A percentile compares a stretch with the other conserved stretches of the same genome.
phyloP scores from a whole-genome alignment of 2,888 invertebrate species.

The Epirrhoe tristata region DNA sequence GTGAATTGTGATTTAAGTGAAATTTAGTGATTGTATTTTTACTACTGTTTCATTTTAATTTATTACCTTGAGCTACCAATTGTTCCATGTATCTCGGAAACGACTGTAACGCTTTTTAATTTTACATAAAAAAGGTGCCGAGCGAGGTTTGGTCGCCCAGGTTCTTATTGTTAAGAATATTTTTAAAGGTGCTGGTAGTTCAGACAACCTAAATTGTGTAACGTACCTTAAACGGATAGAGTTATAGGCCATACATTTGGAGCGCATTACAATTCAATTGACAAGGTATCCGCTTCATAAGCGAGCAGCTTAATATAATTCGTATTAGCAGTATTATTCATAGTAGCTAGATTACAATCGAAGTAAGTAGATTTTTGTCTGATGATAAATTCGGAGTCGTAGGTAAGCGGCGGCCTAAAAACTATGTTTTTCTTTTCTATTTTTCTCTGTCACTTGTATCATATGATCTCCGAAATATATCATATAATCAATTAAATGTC shows the following conservation, averaged over 20 bases:
- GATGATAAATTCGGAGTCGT: background rate
- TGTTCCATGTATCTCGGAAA: too few relatives aligned
- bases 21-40: background rate
- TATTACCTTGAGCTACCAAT: too few relatives aligned
- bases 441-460: too few relatives aligned
- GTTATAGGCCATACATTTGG: conserved; percentile 5
- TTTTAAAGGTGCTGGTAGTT: background rate
- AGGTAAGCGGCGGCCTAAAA: background rate
- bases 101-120: too few relatives aligned
- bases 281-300: background rate
- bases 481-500: too few relatives aligned
- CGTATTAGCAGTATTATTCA: too few relatives aligned
- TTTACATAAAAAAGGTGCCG: too few relatives aligned
- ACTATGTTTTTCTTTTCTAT: too few relatives aligned
- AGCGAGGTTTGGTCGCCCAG: too few relatives aligned
- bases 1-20: background rate
- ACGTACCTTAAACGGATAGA: background rate
- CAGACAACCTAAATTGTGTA: conserved; percentile 5
- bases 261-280: conserved; percentile 9
- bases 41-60: background rate
- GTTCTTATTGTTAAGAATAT: background rate
- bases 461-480: too few relatives aligned
- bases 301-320: background rate
- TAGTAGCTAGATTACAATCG: background rate
- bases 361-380: background rate